Percentiles rank a stretch among this genome's conserved stretches.
phyloP scores from a whole-genome alignment of 2,113 vertebrate species.

The Apteryx mantelli region DNA sequence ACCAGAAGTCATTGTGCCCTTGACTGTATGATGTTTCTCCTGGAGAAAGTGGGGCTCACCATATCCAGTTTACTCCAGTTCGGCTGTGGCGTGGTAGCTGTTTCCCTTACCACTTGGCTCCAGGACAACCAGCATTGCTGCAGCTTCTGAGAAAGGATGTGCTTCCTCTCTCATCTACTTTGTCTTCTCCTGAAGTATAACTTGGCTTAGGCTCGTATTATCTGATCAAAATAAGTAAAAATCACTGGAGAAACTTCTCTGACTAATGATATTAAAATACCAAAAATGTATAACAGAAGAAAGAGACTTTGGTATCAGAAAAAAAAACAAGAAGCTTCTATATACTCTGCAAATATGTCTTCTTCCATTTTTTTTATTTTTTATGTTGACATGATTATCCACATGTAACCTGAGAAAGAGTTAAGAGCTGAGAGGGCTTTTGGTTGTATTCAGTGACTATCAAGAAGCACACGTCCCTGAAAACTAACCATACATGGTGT shows the following conservation, averaged over 20 bases:
- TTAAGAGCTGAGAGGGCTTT: background rate
- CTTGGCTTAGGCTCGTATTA: background rate
- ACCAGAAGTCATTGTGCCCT: background rate
- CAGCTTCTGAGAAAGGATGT: background rate
- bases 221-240: background rate
- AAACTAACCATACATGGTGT: background rate
- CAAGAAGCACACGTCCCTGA: background rate
- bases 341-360: background rate
- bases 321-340: background rate
- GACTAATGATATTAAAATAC: background rate
- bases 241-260: background rate
- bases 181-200: background rate
- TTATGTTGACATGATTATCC: background rate
- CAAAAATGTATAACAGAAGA: background rate
- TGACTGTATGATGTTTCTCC: background rate
- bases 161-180: background rate
- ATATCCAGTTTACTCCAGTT: background rate
- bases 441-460: background rate
- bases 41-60: background rate
- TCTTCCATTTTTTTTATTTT: background rate
- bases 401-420: background rate
- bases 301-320: background rate
- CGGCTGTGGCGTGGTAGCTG: fast-evolving
- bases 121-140: background rate
- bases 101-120: background rate